Conservation (phyloP, 2,797 vertebrate genomes). For the Pseudotriccus pelzelni region DNA sequence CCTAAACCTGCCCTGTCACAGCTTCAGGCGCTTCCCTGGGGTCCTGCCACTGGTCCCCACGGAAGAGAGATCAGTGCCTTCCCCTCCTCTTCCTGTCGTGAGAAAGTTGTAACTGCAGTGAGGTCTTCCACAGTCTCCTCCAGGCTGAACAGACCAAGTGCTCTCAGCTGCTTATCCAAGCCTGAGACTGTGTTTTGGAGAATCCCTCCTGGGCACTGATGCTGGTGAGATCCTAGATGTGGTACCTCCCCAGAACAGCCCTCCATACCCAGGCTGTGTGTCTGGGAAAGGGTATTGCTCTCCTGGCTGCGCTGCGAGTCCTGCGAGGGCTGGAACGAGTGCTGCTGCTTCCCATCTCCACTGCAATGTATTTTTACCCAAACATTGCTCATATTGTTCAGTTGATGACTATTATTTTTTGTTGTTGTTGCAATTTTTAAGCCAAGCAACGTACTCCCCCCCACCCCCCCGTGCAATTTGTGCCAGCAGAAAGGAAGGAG, state of each 20-base stretch:
- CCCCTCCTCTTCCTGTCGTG: neutral
- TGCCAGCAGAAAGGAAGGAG: conserved; percentile 9
- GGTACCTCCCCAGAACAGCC: neutral
- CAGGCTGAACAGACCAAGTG: neutral
- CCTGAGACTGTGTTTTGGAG: neutral
- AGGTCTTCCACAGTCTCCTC: neutral
- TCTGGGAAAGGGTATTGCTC: neutral
- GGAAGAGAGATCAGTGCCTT: neutral
- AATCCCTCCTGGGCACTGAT: neutral
- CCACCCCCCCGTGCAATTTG: neutral
- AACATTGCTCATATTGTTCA: conserved; percentile 4
- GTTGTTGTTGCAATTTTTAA: conserved; percentile 13
- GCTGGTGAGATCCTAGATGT: neutral
- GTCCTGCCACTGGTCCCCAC: neutral
- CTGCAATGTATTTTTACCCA: conserved; percentile 2
- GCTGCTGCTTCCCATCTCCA: neutral
- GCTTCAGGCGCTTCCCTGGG: neutral
- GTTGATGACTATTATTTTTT: neutral
- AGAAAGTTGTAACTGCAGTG: neutral
- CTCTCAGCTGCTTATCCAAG: neutral
- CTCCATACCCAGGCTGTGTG: fast-evolving
- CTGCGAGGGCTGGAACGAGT: fast-evolving
- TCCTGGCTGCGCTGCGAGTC: neutral
- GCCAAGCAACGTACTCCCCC: conserved; percentile 12
- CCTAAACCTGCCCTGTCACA: neutral